Evolutionary conservation across 2,888 invertebrate species (phyloP).

Genomic region (Pemphredon lugubris): DNA sequence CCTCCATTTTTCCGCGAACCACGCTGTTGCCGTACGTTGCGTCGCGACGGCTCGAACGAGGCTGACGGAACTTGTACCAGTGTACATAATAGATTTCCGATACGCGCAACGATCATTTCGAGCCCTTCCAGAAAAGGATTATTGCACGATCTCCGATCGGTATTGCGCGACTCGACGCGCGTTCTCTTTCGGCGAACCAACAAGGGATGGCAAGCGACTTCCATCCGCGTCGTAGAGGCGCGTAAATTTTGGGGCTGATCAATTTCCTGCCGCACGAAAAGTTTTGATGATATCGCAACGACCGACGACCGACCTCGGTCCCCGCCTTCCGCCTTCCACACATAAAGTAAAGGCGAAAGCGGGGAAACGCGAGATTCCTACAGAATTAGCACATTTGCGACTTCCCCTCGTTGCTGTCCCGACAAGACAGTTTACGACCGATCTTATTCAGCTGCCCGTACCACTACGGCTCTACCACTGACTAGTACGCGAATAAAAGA

Average conservation of each 20-base stretch:
- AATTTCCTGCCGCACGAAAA: too few species aligned
- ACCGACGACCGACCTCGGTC: too few species aligned
- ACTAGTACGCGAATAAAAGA: conserved; percentile 51
- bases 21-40: too few species aligned
- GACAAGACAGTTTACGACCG: conserved; percentile 59
- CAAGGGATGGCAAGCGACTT: too few species aligned
- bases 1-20: conserved; percentile 17
- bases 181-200: too few species aligned
- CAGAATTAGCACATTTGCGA: conserved; percentile 34
- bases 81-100: conserved; percentile 43
- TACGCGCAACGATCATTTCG: not conserved
- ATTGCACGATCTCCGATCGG: too few species aligned
- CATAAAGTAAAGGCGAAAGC: not conserved
- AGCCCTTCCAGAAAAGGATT: too few species aligned
- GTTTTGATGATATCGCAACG: too few species aligned
- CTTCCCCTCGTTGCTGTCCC: conserved; percentile 29
- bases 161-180: too few species aligned
- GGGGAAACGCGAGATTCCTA: conserved; percentile 12
- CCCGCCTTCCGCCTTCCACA: not conserved
- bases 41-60: not conserved
- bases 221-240: too few species aligned
- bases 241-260: too few species aligned
- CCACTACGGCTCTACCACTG: conserved; percentile 20
- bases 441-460: conserved; percentile 60
- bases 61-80: too few species aligned